Evolutionary conservation across 1,140 invertebrate genomes (phyloP), one percentile per base, ranked within the genome.

Genomic region (Heterodera schachtii): DNA sequence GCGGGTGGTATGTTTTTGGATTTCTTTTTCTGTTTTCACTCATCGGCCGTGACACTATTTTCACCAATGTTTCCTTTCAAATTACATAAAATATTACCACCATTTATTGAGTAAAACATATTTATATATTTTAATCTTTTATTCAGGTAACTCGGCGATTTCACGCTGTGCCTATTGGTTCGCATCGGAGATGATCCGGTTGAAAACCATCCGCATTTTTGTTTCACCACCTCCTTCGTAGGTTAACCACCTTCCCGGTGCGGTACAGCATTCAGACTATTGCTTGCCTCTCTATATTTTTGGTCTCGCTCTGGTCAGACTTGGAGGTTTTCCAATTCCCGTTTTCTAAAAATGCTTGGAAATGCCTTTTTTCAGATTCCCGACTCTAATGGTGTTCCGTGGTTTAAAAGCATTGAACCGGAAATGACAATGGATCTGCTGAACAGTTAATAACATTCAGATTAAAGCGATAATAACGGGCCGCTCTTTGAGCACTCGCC

Each of bases 121-220:
- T 66, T 73, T 64, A 19, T n/a, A 41, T n/a, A 3, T 52, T 3
- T 11, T 43, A 1, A 7, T 19, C 16, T 44, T 64, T 19, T 43
- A 3, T 66, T 64, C 11, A 78, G 77, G 70, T 52, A 78, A 70
- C n/a, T 64, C 47, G 49, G 60, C 57, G 44, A 57, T 82, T 49
- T 46, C 80, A 16, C 52, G 60, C 16, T 66, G 49, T 66, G 84
- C 84, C 31, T 85, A 87, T 67, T 85, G 79, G 73, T 85, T 85
- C 19, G 73, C 85, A 21, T 86, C 84, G 16, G 84, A 85, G 64
- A 80, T 84, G 84, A 86, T 64, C 16, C 57, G 57, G 57, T 64
- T 64, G 57, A 64, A 19, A 64, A 64, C 4, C 13, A 64, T 19
- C 57, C 11, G 11, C 11, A 64, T 19, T 64, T 64, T 64, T 64